Evolutionary conservation across 1,140 invertebrate species (phyloP), one percentile per base, ranked within the genome.

Genomic region (Cherax quadricarinatus): DNA sequence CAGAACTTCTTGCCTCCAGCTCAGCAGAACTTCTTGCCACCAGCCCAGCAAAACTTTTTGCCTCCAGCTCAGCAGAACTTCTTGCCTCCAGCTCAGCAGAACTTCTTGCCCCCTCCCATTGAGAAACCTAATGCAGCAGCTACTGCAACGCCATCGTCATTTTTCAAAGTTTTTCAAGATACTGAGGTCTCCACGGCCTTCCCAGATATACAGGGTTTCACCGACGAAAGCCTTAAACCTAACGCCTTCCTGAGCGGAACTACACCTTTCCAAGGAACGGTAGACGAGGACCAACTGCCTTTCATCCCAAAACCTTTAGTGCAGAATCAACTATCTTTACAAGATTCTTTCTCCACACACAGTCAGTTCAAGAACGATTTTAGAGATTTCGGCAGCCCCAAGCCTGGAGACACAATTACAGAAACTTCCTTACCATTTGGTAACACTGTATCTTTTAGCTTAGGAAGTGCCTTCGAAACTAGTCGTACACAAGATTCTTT

Each of bases 81-180:
- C 62, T 62, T 30, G 41, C 60, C 16, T 9, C 53, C 53, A 57
- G 53, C 53, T 14, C 49, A 16, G 66, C 9, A 14, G 30, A 30
- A 18, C n/a, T 62, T 57, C 81, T 78, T n/a, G 24, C 57, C 30
- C 16, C 79, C 62, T 66, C 14, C 62, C 14, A 18, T 66, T 5
- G 62, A 66, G 62, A 66, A 66, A 66, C 62, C 62, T 21, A 66
- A 18, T 16, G 5, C 21, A 24, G 21, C 41, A 41, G 18, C 57
- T 21, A 51, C 87, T 9, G 84, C 30, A 9, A 51, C 78, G 16
- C 84, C 51, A 1, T 86, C 90, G 70, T 91, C 90, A 10, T 91
- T 91, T 84, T 91, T 91, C 90, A 86, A 78, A 24, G 90, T 91
- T 7, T 18, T 91, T 48, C 90, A 91, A 18, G 90, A 91, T 1